These are phyloP conservation scores for Peucedramus taeniatus DNA, from an alignment of 2,113 vertebrate genomes.

Conservation along the genomic window DNA sequence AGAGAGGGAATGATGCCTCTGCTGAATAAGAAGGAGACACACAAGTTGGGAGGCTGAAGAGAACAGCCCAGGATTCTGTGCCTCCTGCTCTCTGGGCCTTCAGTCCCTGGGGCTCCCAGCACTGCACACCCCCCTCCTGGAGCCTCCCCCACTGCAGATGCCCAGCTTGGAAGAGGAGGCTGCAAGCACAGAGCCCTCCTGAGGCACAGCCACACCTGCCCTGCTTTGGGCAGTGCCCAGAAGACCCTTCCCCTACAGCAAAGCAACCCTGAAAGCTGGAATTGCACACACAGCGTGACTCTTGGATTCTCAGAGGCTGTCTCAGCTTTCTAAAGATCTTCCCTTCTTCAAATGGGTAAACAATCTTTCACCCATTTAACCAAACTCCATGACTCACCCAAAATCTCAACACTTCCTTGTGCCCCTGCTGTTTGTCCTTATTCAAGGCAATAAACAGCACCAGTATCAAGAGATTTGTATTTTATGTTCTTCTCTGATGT, in stretches of 20 bases:
- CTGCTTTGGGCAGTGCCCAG: background rate
- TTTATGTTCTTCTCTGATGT: background rate
- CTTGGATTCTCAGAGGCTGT: background rate
- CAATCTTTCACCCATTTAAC: background rate
- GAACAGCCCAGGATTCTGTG: accelerated
- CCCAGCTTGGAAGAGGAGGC: background rate
- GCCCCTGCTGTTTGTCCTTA: background rate
- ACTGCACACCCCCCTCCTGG: background rate
- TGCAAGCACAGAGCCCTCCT: background rate
- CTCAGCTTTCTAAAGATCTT: background rate
- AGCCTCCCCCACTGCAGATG: background rate
- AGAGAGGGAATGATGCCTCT: background rate
- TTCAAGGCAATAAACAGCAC: background rate
- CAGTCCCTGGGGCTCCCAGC: background rate
- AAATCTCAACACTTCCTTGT: background rate
- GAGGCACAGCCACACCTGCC: background rate
- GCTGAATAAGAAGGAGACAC: background rate
- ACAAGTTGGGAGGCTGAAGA: background rate
- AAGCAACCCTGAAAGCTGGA: background rate
- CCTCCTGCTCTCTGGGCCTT: background rate
- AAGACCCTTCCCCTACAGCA: background rate
- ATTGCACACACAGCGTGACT: background rate
- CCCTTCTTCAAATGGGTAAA: background rate
- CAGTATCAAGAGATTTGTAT: background rate
- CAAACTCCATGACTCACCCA: background rate